Evolutionary conservation across 2,113 vertebrate species (phyloP), one percentile per base, ranked within the genome.

Genomic region (Sylvietta virens): DNA sequence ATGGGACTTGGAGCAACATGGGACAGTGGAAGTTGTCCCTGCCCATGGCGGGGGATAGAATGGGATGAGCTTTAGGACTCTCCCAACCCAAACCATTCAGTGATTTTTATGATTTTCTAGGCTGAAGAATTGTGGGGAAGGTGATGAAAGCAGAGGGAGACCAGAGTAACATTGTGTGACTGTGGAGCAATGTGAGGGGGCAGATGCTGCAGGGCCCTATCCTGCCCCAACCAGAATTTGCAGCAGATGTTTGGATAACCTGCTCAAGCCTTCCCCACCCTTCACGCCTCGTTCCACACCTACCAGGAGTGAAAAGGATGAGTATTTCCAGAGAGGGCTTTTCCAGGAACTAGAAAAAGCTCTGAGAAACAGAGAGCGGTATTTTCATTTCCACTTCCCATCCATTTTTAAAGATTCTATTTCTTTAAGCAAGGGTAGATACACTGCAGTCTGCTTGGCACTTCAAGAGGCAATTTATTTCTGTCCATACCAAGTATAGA

Each of bases 21-120:
- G 24, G 4, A 2, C 0, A 7, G 14, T 53, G n/a, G 47, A 23
- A 69, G 2, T 0, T 27, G 11, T 39, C 13, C 24, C n/a, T 60
- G 33, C 22, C 8, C 6, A 6, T 26, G 33, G 10, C 37, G 17
- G 22, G 18, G 8, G 3, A 2, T 22, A 1, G 23, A 5, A 47
- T 13, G 7, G 22, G 23, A 39, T 22, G 16, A 26, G 9, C 1
- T 60, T 40, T 40, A 26, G 16, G 7, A 26, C 20, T 3, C 7
- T n/a, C 10, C 20, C 11, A 53, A 45, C 7, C 7, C 30, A 89
- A 74, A 40, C 3, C 16, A 31, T 27, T 23, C 21, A 2, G 10
- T 27, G 54, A 10, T 54, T 67, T 67, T 66, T 54, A 17, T 35
- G n/a, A 16, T 40, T 69, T 45, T 31, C 22, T 24, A 39, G 11